Evolutionary conservation across 2,888 invertebrate species (phyloP), one percentile per base, ranked within the genome.

Genomic region (Diarsia mendica): DNA sequence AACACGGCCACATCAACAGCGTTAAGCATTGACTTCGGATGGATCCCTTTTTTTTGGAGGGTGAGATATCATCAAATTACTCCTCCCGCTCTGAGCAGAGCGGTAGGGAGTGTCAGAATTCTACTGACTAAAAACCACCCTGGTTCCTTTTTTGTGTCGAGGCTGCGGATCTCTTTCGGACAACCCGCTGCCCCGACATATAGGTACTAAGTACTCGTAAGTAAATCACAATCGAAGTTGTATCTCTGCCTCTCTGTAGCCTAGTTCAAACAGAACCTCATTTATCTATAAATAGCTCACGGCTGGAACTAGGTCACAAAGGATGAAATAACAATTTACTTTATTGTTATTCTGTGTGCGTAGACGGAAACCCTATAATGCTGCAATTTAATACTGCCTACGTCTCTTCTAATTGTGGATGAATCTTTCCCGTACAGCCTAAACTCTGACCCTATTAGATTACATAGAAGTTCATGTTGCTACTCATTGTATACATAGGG

Each of bases 281-380:
- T 66, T 82, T 79, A 55, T n/a, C 18, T 61, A 66, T 82, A 82
- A 66, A 79, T 66, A 82, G 77, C 82, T 46, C 65, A 61, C 53
- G 2, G 13, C 77, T 75, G 33, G 13, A 82, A 66, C 69, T 82
- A 75, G 82, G 82, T 68, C 79, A 82, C 53, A 68, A n/a, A 33
- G 79, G 60, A 77, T 82, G 55, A 66, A 67, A 76, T 65, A 66
- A 79, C 82, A 51, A 76, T 79, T 68, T 65, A 11, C 39, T 53
- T 60, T 68, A 55, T 55, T 65, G 49, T 49, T 61, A 61, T 76
- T 67, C 77, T 53, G 28, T 48, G 60, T 48, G 20, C 15, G 53
- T 49, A 23, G 39, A 13, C 46, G 53, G 70, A 70, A 81, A 51
- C 61, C 44, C 33, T 49, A 63, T 28, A 67, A 48, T 15, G 70